Evolutionary conservation across 2,888 invertebrate species (phyloP), one percentile per base, ranked within the genome.

Genomic region (Nemapogon koenigi): DNA sequence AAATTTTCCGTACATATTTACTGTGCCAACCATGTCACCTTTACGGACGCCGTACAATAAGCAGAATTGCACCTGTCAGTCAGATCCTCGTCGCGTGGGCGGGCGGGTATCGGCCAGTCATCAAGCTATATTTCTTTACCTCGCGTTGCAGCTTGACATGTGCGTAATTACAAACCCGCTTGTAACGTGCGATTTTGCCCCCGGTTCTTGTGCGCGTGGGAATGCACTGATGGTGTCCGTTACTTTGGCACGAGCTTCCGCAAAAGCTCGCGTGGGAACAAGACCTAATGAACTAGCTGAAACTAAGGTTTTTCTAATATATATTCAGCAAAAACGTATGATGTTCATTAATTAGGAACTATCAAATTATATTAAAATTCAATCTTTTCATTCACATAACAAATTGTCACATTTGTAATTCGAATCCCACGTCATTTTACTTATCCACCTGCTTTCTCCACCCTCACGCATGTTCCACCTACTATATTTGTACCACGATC

Each of bases 211-310:
- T 14, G 29, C 42, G 41, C 41, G 49, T 50, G 50, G 47, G 51
- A 54, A 53, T 42, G 43, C 37, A 39, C n/a, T 25, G 39, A 35
- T 26, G 26, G 30, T 38, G 38, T 38, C 37, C 41, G 41, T 39
- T 39, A 37, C 14, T 35, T 15, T 28, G 43, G 33, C 40, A 35
- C 36, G 35, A 42, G 40, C 41, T 33, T 42, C 45, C 49, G 46
- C 27, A 40, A 48, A 39, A 40, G 37, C 43, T 43, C 50, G 61
- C 61, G 64, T 64, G 50, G 59, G 60, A 44, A 43, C 53, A 53
- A 53, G 53, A 55, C 56, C 56, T 60, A 6, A 22, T 8, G 6
- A 22, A 6, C 6, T 22, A 22, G 8, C 22, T 6, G 6, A 6
- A 22, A 7, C 6, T 22, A 22, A 22, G 22, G 8, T 8, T 22